Conservation (phyloP, 2,113 vertebrate genomes). For the Hydrochoerus hydrochaeris region DNA sequence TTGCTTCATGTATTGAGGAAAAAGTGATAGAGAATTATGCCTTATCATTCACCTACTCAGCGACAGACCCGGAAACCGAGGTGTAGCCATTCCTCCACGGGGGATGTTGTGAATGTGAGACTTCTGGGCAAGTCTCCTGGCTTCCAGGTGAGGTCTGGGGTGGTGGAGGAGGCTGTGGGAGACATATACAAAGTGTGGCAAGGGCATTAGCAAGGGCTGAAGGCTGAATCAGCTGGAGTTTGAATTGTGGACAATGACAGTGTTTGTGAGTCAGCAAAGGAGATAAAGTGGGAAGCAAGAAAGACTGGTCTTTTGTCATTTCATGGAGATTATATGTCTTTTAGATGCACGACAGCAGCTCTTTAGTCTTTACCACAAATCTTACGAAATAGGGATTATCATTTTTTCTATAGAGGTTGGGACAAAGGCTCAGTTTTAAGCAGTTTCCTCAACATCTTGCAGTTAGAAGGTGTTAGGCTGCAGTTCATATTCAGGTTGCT, state of each 20-base stretch:
- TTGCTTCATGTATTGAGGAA: neutral
- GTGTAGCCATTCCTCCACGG: neutral
- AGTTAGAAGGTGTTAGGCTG: neutral
- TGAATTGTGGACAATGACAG: neutral
- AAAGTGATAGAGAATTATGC: neutral
- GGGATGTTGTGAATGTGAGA: neutral
- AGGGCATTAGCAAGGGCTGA: neutral
- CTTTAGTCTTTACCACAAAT: neutral
- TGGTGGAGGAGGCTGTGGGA: too few species aligned
- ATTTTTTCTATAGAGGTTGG: neutral
- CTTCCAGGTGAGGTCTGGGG: neutral
- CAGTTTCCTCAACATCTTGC: neutral
- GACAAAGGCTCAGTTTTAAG: constrained; percentile 23
- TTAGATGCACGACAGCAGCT: neutral
- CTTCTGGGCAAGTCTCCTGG: neutral
- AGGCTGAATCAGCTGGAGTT: neutral
- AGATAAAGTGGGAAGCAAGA: neutral
- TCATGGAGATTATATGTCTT: neutral
- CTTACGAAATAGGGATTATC: neutral
- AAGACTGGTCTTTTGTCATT: neutral
- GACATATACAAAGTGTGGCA: neutral
- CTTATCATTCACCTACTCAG: neutral
- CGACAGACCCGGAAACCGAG: neutral
- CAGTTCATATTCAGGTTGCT: neutral
- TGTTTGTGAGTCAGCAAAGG: neutral